Percentiles rank a stretch among this genome's conserved stretches.
Conservation (phyloP, 2,888 invertebrate genomes). For the Lottia scabra region DNA sequence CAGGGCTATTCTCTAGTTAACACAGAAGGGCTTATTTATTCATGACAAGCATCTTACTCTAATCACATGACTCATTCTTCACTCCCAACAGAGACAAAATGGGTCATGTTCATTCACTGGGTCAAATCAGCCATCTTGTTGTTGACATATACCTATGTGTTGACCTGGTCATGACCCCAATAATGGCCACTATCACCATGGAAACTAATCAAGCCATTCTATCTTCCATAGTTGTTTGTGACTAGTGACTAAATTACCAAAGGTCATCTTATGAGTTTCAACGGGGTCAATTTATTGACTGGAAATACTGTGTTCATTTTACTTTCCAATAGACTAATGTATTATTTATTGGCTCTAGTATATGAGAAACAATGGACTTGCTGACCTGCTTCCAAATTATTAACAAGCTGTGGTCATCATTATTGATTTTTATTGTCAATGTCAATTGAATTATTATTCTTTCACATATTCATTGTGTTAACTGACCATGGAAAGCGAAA, state of each 20-base stretch:
- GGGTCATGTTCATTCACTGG: neutral
- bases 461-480: neutral
- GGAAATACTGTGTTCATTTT: too few relatives aligned
- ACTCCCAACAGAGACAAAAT: neutral
- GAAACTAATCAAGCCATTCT: neutral
- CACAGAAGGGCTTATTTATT: too few relatives aligned
- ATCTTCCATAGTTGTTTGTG: neutral
- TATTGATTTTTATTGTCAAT: neutral
- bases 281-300: neutral
- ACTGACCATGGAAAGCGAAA: too few relatives aligned
- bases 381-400: neutral
- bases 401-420: neutral
- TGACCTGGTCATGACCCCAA: slow-evolving; percentile 14
- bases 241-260: neutral
- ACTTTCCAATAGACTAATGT: too few relatives aligned
- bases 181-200: neutral
- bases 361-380: neutral
- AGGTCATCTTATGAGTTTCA: neutral
- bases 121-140: slow-evolving; percentile 6
- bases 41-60: neutral
- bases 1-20: too few relatives aligned
- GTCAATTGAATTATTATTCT: neutral
- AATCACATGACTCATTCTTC: neutral
- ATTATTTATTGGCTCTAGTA: too few relatives aligned
- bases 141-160: slow-evolving; percentile 5